Evolutionary conservation across 1,140 invertebrate genomes (phyloP).

Genomic region (Caenorhabditis inopinata): DNA sequence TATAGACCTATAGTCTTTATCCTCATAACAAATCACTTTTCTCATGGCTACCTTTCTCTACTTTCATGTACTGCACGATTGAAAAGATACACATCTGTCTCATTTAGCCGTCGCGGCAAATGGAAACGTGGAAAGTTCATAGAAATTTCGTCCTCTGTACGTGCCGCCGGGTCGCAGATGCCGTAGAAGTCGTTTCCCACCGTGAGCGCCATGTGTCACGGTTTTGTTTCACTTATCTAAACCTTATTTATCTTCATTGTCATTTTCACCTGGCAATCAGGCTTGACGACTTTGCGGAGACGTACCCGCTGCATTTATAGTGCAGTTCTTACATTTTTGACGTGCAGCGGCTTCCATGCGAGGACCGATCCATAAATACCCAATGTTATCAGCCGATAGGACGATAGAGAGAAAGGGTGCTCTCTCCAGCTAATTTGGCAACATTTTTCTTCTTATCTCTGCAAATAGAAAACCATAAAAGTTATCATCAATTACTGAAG

Average conservation of each 20-base stretch:
- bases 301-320: too few relatives aligned
- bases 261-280: not conserved
- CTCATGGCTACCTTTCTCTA: too few relatives aligned
- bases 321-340: too few relatives aligned
- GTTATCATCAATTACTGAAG: slow-evolving; percentile 21
- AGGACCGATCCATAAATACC: too few relatives aligned
- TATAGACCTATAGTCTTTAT: too few relatives aligned
- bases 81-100: slow-evolving; percentile 24
- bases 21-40: too few relatives aligned
- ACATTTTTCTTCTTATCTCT: not conserved
- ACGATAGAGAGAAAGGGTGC: not conserved
- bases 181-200: not conserved
- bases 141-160: not conserved
- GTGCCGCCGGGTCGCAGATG: not conserved
- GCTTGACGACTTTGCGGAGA: too few relatives aligned
- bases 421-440: slow-evolving; percentile 5
- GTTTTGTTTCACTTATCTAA: slow-evolving; percentile 26
- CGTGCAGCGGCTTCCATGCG: too few relatives aligned
- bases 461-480: slow-evolving; percentile 26
- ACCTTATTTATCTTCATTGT: slow-evolving; percentile 22
- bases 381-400: too few relatives aligned
- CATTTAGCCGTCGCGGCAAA: slow-evolving; percentile 18
- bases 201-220: not conserved
- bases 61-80: too few relatives aligned
- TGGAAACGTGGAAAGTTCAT: not conserved